Conservation (phyloP, 2,797 vertebrate species). For the Acrossocheilus wenchowensis region DNA sequence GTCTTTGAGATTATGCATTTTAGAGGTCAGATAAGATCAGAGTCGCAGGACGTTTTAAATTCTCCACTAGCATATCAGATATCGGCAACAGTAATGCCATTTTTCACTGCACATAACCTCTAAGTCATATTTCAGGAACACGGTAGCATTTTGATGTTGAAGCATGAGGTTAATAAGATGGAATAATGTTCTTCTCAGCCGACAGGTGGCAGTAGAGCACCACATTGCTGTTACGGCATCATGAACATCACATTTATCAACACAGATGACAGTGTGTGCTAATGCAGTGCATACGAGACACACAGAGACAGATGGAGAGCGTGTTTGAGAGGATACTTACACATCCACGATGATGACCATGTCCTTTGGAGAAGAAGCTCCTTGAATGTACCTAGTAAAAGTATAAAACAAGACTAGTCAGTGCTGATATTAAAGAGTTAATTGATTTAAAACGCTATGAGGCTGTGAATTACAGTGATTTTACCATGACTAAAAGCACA, state of each 20-base stretch:
- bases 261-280: slow-evolving; percentile 6
- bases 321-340: slow-evolving; percentile 81
- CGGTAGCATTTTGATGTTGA: slow-evolving; percentile 37
- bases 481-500: neutral
- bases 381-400: slow-evolving; percentile 94
- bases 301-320: neutral
- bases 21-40: slow-evolving; percentile 47
- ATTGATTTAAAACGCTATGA: neutral
- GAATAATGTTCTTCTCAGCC: slow-evolving; percentile 1
- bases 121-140: slow-evolving; percentile 42
- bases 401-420: slow-evolving; percentile 54
- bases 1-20: slow-evolving; percentile 7
- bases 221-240: slow-evolving; percentile 43
- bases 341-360: slow-evolving; percentile 99
- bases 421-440: neutral
- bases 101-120: slow-evolving; percentile 45
- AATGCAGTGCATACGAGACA: neutral
- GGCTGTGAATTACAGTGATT: neutral
- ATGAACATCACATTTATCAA: neutral
- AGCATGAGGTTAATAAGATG: neutral
- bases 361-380: slow-evolving; percentile 97
- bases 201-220: slow-evolving; percentile 78
- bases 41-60: slow-evolving; percentile 40
- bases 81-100: slow-evolving; percentile 29
- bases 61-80: slow-evolving; percentile 32